Conservation (phyloP, 2,888 invertebrate species). For the Epirrhoe alternata region DNA sequence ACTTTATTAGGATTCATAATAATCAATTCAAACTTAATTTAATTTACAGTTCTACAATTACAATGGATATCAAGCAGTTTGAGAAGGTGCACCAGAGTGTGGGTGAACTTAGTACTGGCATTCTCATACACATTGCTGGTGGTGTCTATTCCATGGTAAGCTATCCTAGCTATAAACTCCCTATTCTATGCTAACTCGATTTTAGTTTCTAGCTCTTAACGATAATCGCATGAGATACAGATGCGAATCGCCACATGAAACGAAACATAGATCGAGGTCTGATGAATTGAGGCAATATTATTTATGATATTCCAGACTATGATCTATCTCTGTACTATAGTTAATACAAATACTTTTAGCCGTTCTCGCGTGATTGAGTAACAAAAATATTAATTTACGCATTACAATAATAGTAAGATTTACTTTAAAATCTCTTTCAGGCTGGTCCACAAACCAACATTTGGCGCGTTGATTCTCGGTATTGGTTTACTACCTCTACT, state of each 20-base stretch:
- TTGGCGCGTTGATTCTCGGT: constrained; percentile 65
- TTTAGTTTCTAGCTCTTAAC: too few species aligned
- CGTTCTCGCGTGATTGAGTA: too few species aligned
- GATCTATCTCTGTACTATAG: too few species aligned
- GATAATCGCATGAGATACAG: too few species aligned
- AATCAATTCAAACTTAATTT: constrained; percentile 7
- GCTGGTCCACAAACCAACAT: constrained; percentile 72
- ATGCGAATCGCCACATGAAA: too few species aligned
- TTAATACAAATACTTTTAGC: too few species aligned
- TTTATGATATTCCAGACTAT: too few species aligned
- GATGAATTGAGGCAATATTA: too few species aligned
- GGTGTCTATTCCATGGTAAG: constrained; percentile 78
- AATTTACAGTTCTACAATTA: constrained; percentile 70
- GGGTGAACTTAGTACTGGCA: constrained; percentile 76
- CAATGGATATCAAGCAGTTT: constrained; percentile 74
- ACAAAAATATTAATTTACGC: too few species aligned
- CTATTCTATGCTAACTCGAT: too few species aligned
- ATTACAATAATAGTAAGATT: background rate
- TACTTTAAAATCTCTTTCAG: constrained; percentile 45
- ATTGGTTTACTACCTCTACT: constrained; percentile 66
- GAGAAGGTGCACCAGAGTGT: constrained; percentile 70
- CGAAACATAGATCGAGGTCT: too few species aligned
- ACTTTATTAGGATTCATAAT: background rate
- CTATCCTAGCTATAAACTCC: constrained; percentile 4
- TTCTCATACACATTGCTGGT: constrained; percentile 76